Conservation (phyloP, 2,888 invertebrate genomes). For the Heliothis peltigera region DNA sequence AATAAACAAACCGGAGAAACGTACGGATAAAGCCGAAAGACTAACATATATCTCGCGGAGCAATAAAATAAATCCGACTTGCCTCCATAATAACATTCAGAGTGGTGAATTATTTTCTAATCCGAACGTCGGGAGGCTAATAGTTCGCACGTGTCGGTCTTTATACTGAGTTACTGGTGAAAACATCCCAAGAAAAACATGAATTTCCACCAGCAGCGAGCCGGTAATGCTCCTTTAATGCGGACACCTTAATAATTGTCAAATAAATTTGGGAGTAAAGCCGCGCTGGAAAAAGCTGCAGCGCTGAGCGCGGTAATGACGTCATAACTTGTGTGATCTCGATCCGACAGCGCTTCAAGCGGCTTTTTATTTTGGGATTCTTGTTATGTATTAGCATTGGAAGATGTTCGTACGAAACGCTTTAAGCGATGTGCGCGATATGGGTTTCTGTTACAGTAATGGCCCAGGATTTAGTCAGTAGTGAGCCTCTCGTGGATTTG, state of each 20-base stretch:
- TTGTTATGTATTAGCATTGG: slow-evolving; percentile 55
- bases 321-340: slow-evolving; percentile 76
- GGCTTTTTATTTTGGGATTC: slow-evolving; percentile 60
- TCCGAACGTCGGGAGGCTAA: slow-evolving; percentile 86
- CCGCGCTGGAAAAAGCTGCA: slow-evolving; percentile 78
- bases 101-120: slow-evolving; percentile 89
- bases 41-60: slow-evolving; percentile 83
- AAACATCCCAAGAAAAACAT: slow-evolving; percentile 89
- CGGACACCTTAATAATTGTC: slow-evolving; percentile 82
- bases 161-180: slow-evolving; percentile 84
- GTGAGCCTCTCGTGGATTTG: slow-evolving; percentile 15
- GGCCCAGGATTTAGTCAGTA: slow-evolving; percentile 33
- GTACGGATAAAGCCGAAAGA: slow-evolving; percentile 85
- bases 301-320: slow-evolving; percentile 81
- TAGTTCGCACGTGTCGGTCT: slow-evolving; percentile 88
- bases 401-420: slow-evolving; percentile 45
- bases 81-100: slow-evolving; percentile 88
- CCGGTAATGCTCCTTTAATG: slow-evolving; percentile 84
- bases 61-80: slow-evolving; percentile 89
- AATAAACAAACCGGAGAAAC: slow-evolving; percentile 85
- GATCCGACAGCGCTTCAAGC: slow-evolving; percentile 66
- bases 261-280: slow-evolving; percentile 86
- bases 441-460: slow-evolving; percentile 48
- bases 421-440: slow-evolving; percentile 57
- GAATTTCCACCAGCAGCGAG: slow-evolving; percentile 79